Evolutionary conservation across 2,888 invertebrate genomes (phyloP), one percentile per base, ranked within the genome.

Genomic region (Sarcophaga caerulescens): DNA sequence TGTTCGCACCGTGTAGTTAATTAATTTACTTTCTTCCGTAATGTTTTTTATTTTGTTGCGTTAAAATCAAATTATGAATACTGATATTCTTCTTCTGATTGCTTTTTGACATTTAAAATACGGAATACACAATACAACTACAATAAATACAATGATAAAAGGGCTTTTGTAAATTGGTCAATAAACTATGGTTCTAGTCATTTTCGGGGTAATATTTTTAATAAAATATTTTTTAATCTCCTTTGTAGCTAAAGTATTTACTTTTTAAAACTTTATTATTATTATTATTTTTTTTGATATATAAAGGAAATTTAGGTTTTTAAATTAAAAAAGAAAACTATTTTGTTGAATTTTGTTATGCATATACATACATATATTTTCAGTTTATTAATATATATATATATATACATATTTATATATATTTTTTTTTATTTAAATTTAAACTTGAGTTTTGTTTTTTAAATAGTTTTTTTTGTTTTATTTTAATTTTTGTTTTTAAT

Each of bases 381-480:
- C 77, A 79, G 75, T 85, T 85, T 85, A 68, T 83, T 68, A 71
- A 71, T 81, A 75, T 77, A 81, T 75, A 47, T 10, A n/a, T 86
- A 84, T 75, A 79, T 76, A 47, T 14, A 12, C 3, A 14, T 1
- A 52, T 5, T 4, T 14, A 2, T 47, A 47, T 83, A 70, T 85
- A 81, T 77, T 84, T 70, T 79, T n/a, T 75, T 85, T 85, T 85
- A 68, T 83, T 68, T 71, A 66, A 78, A 75, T 77, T 81, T 75
- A n/a, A n/a, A 66, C n/a, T 69, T 70, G 80, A 79, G 14, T 52
- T 52, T 14, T 12, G 17, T 14, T 52, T 47, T 47, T 52, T 47
- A n/a, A 52, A 88, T 88, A 87, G 87, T 81, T 85, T 85, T 87
- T 88, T 87, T 89, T 88, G 88, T 89, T 89, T 90, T 89, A 89